Conservation (phyloP, 2,797 vertebrate species). For the Onychomys torridus region DNA sequence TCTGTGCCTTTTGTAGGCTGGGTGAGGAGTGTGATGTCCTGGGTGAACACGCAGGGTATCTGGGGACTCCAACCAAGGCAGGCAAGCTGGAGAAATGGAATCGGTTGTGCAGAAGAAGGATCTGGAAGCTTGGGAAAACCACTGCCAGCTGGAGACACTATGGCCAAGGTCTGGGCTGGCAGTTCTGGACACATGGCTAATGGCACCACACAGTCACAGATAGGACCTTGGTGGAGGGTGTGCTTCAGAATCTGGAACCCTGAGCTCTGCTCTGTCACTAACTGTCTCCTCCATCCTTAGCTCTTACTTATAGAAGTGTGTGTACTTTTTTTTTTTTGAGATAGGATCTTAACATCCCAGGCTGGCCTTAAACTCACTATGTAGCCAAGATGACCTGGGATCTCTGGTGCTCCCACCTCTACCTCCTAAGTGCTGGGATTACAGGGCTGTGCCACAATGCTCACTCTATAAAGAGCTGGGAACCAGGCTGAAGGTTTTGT, state of each 20-base stretch:
- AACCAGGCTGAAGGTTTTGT: neutral
- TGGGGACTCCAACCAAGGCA: neutral
- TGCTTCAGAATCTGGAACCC: neutral
- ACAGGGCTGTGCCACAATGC: neutral
- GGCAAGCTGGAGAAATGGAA: neutral
- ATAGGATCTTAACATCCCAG: neutral
- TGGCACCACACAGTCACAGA: neutral
- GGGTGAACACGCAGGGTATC: neutral
- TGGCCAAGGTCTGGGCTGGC: neutral
- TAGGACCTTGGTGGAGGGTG: neutral
- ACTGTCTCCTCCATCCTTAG: neutral
- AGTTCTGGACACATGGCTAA: neutral
- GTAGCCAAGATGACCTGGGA: neutral
- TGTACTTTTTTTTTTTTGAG: neutral
- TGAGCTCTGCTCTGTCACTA: neutral
- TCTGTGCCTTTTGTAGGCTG: neutral
- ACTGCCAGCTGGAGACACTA: neutral
- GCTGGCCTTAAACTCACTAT: neutral
- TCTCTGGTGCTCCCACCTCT: neutral
- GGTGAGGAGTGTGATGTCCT: neutral
- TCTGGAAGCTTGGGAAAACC: neutral
- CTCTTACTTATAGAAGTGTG: neutral
- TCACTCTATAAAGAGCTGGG: neutral
- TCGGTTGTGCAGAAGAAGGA: neutral
- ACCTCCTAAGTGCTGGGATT: neutral